Evolutionary conservation across 2,113 vertebrate species (phyloP), one percentile per base, ranked within the genome.

Genomic region (Bufo bufo): DNA sequence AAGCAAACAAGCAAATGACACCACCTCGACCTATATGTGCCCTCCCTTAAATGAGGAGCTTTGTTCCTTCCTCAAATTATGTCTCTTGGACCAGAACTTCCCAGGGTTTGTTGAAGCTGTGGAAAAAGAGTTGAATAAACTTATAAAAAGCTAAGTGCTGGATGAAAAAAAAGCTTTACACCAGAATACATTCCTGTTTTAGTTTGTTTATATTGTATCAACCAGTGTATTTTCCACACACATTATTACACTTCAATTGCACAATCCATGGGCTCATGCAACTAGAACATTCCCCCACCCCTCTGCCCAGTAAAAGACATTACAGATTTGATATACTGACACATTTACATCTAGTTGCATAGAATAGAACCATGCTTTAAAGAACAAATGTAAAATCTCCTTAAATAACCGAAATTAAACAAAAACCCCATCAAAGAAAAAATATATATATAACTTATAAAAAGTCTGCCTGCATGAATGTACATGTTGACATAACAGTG

Each of bases 281-380:
- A 94, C 96, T 97, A 96, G 94, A 96, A 95, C 96, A 93, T 96
- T 91, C 93, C 94, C 96, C 96, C 90, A 92, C 84, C 92, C 92
- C 89, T 93, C 91, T 92, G 93, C 94, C 93, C 95, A 91, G 89
- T 77, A 92, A 92, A 93, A 93, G 92, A 95, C 97, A 96, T 95
- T 96, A 96, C 92, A 95, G 92, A 88, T 90, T 72, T 95, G 93
- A 94, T 93, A 95, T 95, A 95, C 92, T 93, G 95, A 96, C 95
- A 96, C 94, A 94, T 93, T 94, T 58, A 93, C 94, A 96, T 96
- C 95, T 96, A 97, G 96, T 98, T 99, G 98, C 98, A 99, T 99
- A 99, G 98, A 97, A 94, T 97, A 97, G 97, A 96, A 97, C 97
- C 98, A 99, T 99, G 98, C 98, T 95, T 94, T 96, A 75, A 84